Evolutionary conservation across 2,797 vertebrate species (phyloP).

Genomic region (Amblyraja radiata): DNA sequence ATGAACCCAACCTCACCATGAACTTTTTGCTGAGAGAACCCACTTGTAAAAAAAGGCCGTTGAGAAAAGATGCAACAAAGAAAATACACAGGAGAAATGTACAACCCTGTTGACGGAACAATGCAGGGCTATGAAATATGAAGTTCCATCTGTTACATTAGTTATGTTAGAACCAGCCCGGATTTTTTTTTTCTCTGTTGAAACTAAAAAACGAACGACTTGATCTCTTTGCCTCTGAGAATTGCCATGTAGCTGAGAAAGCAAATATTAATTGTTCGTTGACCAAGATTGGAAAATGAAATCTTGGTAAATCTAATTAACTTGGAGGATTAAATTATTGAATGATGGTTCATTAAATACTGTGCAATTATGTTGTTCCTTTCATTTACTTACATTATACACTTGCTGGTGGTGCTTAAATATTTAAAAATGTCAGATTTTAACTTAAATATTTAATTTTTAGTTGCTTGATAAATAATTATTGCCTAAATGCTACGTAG

Average conservation of each 20-base stretch:
- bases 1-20: conserved; percentile 57
- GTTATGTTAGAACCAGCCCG: neutral
- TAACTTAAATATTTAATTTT: no score
- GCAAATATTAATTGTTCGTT: neutral
- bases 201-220: neutral
- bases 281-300: neutral
- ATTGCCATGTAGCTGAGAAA: no score
- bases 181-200: neutral
- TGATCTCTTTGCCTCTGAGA: neutral
- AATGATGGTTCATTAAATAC: neutral
- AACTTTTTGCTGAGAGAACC: neutral
- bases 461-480: neutral
- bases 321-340: conserved; percentile 18
- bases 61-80: neutral
- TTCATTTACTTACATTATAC: neutral
- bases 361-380: neutral
- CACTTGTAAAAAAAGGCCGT: neutral
- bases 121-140: neutral
- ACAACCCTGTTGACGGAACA: neutral
- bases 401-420: neutral
- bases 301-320: neutral
- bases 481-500: neutral
- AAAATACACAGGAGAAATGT: neutral
- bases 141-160: neutral
- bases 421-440: neutral